These are phyloP conservation scores for Pterocles gutturalis DNA, from an alignment of 2,113 vertebrate species.

Conservation along the genomic window DNA sequence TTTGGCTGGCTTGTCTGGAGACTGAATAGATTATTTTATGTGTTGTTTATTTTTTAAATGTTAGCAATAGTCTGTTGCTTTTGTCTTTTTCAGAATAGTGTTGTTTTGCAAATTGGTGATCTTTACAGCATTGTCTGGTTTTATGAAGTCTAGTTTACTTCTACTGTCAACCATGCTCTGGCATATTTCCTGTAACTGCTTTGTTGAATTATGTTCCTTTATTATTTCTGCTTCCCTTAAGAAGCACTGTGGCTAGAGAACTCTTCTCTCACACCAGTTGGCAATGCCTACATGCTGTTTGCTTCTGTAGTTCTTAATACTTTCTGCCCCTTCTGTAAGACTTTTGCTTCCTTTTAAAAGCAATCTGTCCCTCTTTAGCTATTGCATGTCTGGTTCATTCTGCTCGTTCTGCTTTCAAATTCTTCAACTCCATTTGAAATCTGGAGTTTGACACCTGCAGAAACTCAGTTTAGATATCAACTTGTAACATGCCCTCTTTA, in stretches of 20 bases:
- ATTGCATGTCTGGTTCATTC: not conserved
- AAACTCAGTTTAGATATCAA: not conserved
- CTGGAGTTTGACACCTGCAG: not conserved
- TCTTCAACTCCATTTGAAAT: not conserved
- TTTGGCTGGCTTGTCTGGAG: slow-evolving; percentile 35
- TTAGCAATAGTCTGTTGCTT: slow-evolving; percentile 34
- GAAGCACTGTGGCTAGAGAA: not conserved
- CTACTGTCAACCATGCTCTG: slow-evolving; percentile 33
- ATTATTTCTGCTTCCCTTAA: slow-evolving; percentile 10
- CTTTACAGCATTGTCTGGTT: slow-evolving; percentile 38
- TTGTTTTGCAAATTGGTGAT: slow-evolving; percentile 13
- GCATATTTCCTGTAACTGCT: slow-evolving; percentile 31
- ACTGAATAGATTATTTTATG: not conserved
- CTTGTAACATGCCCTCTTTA: not conserved
- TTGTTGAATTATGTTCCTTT: not conserved
- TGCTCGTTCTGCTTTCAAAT: not conserved
- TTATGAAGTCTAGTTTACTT: slow-evolving; percentile 54
- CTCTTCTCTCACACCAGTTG: not conserved
- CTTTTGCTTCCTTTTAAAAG: not conserved
- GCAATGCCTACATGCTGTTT: not conserved
- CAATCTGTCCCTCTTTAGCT: not conserved
- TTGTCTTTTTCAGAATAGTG: slow-evolving; percentile 31
- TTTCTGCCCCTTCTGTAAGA: not conserved
- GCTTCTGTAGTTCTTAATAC: not conserved
- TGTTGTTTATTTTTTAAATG: slow-evolving; percentile 40